Evolutionary conservation across 1,140 invertebrate species (phyloP), one percentile per base, ranked within the genome.

Genomic region (Trachelipus rathkii): DNA sequence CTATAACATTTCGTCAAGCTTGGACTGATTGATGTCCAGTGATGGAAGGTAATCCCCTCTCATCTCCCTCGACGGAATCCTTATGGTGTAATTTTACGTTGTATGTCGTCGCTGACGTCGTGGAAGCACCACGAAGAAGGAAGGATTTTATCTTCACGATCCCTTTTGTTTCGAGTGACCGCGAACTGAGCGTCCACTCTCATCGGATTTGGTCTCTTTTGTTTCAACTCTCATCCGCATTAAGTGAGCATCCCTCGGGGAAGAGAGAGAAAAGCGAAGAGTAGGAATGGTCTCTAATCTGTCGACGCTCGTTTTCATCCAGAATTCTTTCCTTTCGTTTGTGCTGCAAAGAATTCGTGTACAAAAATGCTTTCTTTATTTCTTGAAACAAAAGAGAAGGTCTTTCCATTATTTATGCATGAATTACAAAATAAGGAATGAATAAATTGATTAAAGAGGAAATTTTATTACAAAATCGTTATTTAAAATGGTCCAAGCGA

Each of bases 141-240:
- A 70, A 53, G 77, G 74, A 76, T 78, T 78, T 75, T 70, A 44
- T 74, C 74, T 73, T 78, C 73, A 71, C 74, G 77, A 78, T 78
- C 77, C 77, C 77, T 78, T 78, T 78, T 78, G 77, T 78, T 78
- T 78, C 77, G 74, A 78, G 74, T 78, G 77, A 78, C 77, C 77
- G 75, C 77, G 75, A 33, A 33, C 77, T 74, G 75, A 78, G 75
- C 73, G 77, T 78, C 77, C 77, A 73, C 74, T 74, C 74, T 78
- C 77, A 78, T 78, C 77, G 77, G 77, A 78, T 78, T 76, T 71
- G 70, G 73, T 78, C 77, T 74, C 77, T 73, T 78, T 78, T 78
- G 76, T 60, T 19, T 75, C 74, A 76, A 67, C 70, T 74, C 68
- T 78, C 77, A 78, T 76, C 77, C 77, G 77, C 72, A 78, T 78